phyloP scores from a whole-genome alignment of 35 echinoderm and acorn worm genomes.

The Apostichopus japonicus region DNA sequence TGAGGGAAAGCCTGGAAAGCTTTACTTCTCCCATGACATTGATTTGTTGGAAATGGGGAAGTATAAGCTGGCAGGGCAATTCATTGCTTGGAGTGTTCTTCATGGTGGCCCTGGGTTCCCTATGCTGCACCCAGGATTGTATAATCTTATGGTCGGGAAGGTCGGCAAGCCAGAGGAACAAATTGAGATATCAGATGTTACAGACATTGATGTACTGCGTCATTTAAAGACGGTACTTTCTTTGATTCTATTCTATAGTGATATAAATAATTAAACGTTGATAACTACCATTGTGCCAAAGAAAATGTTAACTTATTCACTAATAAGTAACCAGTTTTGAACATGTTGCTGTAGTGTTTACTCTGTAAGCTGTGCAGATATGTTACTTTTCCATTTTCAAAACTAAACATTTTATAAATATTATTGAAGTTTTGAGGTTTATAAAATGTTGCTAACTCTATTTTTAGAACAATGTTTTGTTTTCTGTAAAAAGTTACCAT shows the following conservation, averaged over 20 bases:
- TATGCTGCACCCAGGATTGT: background rate
- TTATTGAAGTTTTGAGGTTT: too few relatives aligned
- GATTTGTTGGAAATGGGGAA: background rate
- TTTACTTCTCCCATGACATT: conserved; percentile 35
- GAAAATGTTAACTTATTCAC: too few relatives aligned
- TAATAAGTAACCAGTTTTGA: too few relatives aligned
- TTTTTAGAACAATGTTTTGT: too few relatives aligned
- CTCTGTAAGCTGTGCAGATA: too few relatives aligned
- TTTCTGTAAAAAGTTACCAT: too few relatives aligned
- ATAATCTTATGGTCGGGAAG: background rate
- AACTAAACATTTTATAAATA: too few relatives aligned
- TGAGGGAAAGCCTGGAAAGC: background rate
- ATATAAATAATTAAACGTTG: background rate
- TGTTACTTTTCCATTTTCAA: too few relatives aligned
- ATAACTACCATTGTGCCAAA: background rate
- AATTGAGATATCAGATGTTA: background rate
- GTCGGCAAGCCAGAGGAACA: background rate
- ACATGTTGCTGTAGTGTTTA: too few relatives aligned
- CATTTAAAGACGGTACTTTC: background rate
- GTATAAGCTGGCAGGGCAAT: conserved; percentile 26
- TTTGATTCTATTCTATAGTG: background rate
- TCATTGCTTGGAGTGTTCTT: conserved; percentile 38
- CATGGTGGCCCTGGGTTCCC: conserved; percentile 41
- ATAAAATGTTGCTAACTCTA: too few relatives aligned
- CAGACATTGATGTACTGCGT: background rate